Evolutionary conservation across 2,113 vertebrate genomes (phyloP).

Genomic region (Meriones unguiculatus): DNA sequence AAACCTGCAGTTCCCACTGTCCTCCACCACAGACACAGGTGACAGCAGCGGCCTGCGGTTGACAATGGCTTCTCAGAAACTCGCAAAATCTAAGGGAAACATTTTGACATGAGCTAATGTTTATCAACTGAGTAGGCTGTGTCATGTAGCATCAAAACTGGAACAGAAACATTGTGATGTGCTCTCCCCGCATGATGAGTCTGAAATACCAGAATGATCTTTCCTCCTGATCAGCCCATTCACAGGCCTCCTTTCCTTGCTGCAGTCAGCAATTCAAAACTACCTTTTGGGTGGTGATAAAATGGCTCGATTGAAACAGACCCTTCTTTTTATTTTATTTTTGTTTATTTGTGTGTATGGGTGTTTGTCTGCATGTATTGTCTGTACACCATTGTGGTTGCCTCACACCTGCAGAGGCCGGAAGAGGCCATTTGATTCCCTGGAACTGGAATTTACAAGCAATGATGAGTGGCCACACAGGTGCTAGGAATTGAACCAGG

Average conservation of each 20-base stretch:
- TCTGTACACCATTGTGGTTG: background rate
- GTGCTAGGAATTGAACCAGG: background rate
- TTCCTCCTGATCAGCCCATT: background rate
- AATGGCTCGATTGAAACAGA: background rate
- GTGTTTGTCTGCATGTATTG: background rate
- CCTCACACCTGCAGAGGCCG: too few relatives aligned
- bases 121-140: too few relatives aligned
- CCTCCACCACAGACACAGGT: accelerated
- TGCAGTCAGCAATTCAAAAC: background rate
- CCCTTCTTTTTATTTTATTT: background rate
- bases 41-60: accelerated
- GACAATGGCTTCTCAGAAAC: background rate
- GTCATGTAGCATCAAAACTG: background rate
- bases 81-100: too few relatives aligned
- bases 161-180: background rate
- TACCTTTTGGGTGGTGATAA: constrained; percentile 17
- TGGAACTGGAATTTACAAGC: background rate
- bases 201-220: background rate
- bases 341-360: background rate
- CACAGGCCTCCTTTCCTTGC: constrained; percentile 1
- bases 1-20: too few relatives aligned
- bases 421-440: background rate
- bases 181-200: background rate
- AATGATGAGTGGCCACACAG: background rate
- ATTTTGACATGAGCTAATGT: background rate